Percentiles rank a stretch among this genome's conserved stretches.
phyloP scores from a whole-genome alignment of 2,888 invertebrate genomes.

The Diarsia dahlii region DNA sequence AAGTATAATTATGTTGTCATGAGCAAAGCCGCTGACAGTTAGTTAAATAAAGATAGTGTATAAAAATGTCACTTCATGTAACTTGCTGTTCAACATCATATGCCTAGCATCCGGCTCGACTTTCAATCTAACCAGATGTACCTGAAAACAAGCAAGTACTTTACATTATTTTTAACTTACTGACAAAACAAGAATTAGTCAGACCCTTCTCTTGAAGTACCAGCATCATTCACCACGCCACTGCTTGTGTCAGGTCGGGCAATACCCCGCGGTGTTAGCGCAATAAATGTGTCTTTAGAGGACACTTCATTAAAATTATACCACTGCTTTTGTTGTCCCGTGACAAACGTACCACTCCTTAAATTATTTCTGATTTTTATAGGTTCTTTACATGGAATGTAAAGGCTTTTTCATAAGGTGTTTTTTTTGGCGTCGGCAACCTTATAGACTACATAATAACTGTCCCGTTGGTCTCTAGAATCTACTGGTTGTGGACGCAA shows the following conservation, averaged over 20 bases:
- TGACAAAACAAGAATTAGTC: background rate
- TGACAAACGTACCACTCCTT: slow-evolving; percentile 75
- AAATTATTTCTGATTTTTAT: slow-evolving; percentile 69
- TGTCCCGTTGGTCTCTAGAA: background rate
- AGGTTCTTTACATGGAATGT: slow-evolving; percentile 23
- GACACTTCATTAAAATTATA: slow-evolving; percentile 83
- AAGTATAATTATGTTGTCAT: no score
- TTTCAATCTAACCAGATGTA: background rate
- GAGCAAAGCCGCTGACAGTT: no score
- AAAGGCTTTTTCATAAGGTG: background rate
- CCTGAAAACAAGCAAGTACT: background rate
- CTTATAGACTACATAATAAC: background rate
- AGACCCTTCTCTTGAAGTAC: background rate
- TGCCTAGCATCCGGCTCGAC: background rate
- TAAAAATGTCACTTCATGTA: background rate
- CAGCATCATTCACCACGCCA: slow-evolving; percentile 23
- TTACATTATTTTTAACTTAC: background rate
- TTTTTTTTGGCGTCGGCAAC: background rate
- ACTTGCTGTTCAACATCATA: background rate
- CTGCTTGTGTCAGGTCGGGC: slow-evolving; percentile 34
- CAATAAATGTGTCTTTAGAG: slow-evolving; percentile 61
- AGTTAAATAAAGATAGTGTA: background rate
- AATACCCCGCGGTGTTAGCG: slow-evolving; percentile 69
- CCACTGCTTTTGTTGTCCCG: slow-evolving; percentile 72
- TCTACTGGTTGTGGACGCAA: background rate